A percentile compares a stretch with the other conserved stretches of the same genome.
phyloP scores from a whole-genome alignment of 2,797 vertebrate species.

The Lophotriccus pileatus region DNA sequence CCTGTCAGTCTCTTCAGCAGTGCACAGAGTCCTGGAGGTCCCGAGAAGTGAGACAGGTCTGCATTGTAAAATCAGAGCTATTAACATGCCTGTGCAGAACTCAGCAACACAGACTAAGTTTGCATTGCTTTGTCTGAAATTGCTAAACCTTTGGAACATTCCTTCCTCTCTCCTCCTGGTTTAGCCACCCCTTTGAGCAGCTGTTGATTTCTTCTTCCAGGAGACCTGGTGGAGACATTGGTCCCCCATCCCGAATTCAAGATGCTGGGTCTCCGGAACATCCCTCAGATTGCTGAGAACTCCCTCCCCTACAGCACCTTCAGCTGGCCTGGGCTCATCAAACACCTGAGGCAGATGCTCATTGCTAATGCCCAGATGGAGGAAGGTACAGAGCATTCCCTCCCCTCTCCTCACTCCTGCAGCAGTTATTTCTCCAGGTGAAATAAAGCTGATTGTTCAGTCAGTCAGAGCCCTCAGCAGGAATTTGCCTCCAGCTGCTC shows the following conservation, averaged over 20 bases:
- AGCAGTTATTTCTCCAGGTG: neutral
- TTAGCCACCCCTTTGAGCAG: neutral
- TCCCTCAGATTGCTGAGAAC: slow-evolving; percentile 89
- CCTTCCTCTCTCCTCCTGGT: neutral
- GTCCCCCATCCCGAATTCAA: slow-evolving; percentile 94
- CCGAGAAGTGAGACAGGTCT: neutral
- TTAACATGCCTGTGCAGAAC: neutral
- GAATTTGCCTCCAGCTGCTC: slow-evolving; percentile 27
- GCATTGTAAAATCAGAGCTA: neutral
- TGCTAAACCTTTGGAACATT: neutral
- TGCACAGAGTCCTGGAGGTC: neutral
- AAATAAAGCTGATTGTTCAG: neutral
- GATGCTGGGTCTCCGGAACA: slow-evolving; percentile 85
- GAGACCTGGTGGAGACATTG: slow-evolving; percentile 85
- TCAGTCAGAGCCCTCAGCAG: slow-evolving; percentile 18
- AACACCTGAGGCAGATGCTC: slow-evolving; percentile 95
- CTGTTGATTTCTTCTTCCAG: slow-evolving; percentile 70
- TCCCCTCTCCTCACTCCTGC: neutral
- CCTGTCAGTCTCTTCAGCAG: neutral
- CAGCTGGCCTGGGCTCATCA: slow-evolving; percentile 89
- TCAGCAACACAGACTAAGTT: neutral
- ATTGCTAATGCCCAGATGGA: slow-evolving; percentile 94
- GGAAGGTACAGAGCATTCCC: slow-evolving; percentile 81
- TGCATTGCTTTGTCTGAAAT: neutral
- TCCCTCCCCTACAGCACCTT: slow-evolving; percentile 88